Conservation (phyloP, 2,113 vertebrate species). For the Podarcis cretensis region DNA sequence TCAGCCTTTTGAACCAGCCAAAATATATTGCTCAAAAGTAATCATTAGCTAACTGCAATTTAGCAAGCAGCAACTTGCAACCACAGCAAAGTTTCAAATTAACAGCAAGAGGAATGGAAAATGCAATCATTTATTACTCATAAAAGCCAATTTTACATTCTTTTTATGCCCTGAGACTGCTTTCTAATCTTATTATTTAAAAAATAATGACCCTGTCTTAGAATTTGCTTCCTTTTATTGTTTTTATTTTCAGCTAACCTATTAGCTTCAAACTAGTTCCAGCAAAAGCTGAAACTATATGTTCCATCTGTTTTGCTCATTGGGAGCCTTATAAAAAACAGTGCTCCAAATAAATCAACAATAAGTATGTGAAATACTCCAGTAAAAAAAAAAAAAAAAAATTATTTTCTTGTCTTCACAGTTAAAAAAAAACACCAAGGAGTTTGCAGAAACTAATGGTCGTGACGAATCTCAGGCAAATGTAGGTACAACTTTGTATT, state of each 20-base stretch:
- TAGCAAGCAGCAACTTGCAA: constrained; percentile 70
- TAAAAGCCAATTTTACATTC: constrained; percentile 70
- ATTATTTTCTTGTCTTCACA: constrained; percentile 55
- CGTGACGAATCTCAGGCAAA: constrained; percentile 80
- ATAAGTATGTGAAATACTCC: constrained; percentile 65
- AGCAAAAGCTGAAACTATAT: constrained; percentile 67
- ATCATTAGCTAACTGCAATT: constrained; percentile 68
- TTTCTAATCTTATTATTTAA: constrained; percentile 79
- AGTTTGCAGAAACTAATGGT: constrained; percentile 81
- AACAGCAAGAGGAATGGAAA: constrained; percentile 72
- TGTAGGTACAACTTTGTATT: constrained; percentile 72
- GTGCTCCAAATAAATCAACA: constrained; percentile 70
- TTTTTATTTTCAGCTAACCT: constrained; percentile 39
- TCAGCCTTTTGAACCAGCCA: constrained; percentile 12
- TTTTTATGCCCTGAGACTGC: constrained; percentile 72
- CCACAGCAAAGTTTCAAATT: constrained; percentile 74
- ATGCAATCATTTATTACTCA: constrained; percentile 77
- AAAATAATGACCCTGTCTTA: constrained; percentile 73
- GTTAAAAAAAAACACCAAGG: constrained; percentile 83
- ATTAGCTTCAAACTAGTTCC: constrained; percentile 68
- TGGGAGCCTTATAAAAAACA: constrained; percentile 69
- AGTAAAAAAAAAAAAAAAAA: constrained; percentile 5
- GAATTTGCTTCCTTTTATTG: constrained; percentile 38
- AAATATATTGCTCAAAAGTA: constrained; percentile 63
- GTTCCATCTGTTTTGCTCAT: constrained; percentile 72